phyloP scores from a whole-genome alignment of 2,797 vertebrate genomes.

The Microcaecilia unicolor region DNA sequence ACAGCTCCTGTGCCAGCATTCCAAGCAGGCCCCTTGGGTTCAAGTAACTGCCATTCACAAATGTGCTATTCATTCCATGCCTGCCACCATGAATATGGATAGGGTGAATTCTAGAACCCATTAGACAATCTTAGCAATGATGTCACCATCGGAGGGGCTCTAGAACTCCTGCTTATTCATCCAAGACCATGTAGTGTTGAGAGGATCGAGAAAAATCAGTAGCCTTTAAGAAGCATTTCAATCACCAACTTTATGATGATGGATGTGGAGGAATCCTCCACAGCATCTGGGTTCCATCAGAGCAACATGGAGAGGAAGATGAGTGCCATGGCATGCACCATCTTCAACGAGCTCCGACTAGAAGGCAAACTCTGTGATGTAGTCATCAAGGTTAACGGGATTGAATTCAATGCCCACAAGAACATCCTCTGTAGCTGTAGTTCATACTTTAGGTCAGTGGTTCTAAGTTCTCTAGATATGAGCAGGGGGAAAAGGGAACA shows the following conservation, averaged over 20 bases:
- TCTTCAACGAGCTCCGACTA: slow-evolving; percentile 54
- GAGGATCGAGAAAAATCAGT: slow-evolving; percentile 21
- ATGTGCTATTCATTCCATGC: accelerated
- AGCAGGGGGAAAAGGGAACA: no score
- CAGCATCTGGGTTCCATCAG: slow-evolving; percentile 19
- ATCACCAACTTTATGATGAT: slow-evolving; percentile 17
- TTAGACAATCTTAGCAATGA: slow-evolving; percentile 11
- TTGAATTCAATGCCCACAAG: slow-evolving; percentile 59
- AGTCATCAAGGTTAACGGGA: slow-evolving; percentile 48
- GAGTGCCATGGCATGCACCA: slow-evolving; percentile 41
- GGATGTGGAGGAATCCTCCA: slow-evolving; percentile 22
- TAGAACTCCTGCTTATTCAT: slow-evolving; percentile 24
- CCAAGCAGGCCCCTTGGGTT: no score
- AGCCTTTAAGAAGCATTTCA: slow-evolving; percentile 12
- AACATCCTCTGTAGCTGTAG: slow-evolving; percentile 64
- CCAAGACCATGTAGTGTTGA: slow-evolving; percentile 23
- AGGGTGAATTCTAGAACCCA: neutral
- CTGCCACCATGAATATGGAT: neutral
- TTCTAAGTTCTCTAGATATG: no score
- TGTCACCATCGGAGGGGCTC: slow-evolving; percentile 28
- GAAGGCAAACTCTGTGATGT: slow-evolving; percentile 59
- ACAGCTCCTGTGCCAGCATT: no score
- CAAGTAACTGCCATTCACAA: accelerated
- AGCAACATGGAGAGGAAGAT: slow-evolving; percentile 52
- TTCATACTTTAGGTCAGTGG: slow-evolving; percentile 54